These are phyloP conservation scores for Hemicrepidius hirtus DNA, from an alignment of 2,888 invertebrate species.

Conservation along the genomic window DNA sequence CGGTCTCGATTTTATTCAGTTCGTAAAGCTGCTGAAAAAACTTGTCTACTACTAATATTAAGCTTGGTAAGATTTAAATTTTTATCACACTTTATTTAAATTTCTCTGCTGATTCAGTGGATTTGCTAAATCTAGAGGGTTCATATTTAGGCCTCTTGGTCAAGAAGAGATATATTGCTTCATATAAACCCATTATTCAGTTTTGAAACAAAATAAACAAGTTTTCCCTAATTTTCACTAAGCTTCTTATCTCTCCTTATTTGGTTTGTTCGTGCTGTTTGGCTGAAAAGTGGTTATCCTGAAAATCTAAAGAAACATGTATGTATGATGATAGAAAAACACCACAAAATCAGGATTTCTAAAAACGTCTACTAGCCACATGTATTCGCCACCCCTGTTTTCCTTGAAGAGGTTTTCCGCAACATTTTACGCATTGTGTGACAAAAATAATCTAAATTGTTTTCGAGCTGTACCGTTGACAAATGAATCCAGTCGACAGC, in stretches of 20 bases:
- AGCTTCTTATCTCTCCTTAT: slow-evolving; percentile 24
- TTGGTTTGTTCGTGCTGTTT: slow-evolving; percentile 2
- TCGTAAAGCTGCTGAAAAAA: background rate
- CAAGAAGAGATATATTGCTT: background rate
- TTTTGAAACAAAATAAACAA: slow-evolving; percentile 21
- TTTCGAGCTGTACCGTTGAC: slow-evolving; percentile 63
- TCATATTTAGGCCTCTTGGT: background rate
- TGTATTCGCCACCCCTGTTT: slow-evolving; percentile 42
- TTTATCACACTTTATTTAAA: background rate
- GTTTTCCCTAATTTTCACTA: slow-evolving; percentile 6
- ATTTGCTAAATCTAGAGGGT: background rate
- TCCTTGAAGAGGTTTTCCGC: slow-evolving; percentile 57
- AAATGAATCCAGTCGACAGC: slow-evolving; percentile 63
- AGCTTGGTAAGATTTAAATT: background rate
- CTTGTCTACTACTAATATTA: background rate
- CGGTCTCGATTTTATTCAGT: background rate
- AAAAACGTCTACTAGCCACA: background rate
- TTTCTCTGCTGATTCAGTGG: background rate
- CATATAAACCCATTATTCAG: slow-evolving; percentile 19
- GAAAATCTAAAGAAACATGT: too few relatives aligned
- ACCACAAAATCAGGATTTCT: background rate
- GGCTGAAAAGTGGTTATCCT: background rate
- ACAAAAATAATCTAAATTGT: slow-evolving; percentile 65
- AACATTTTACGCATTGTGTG: slow-evolving; percentile 59
- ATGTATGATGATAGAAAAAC: background rate